A percentile compares a stretch with the other conserved stretches of the same genome.
These are phyloP conservation scores for Nymphalis c-album DNA, from an alignment of 2,888 invertebrate species.

Conservation along the genomic window DNA sequence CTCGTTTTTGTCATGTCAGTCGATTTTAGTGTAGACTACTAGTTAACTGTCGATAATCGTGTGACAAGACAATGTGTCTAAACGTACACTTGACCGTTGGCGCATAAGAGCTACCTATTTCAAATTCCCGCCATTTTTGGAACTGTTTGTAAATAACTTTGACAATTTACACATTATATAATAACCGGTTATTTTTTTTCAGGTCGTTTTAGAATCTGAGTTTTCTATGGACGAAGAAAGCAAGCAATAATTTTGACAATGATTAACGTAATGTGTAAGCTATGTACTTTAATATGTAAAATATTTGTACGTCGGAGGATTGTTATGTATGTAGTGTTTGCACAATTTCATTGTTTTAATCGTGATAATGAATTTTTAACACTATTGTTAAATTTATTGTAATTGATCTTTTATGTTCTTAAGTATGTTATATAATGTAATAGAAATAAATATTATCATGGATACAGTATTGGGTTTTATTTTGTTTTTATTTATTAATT, in stretches of 20 bases:
- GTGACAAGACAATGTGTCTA: too few species aligned
- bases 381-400: slow-evolving; percentile 10
- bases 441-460: slow-evolving; percentile 35
- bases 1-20: too few species aligned
- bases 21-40: too few species aligned
- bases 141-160: too few species aligned
- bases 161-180: too few species aligned
- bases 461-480: slow-evolving; percentile 25
- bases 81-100: too few species aligned
- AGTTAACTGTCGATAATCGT: too few species aligned
- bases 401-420: slow-evolving; percentile 23
- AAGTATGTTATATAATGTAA: slow-evolving; percentile 21
- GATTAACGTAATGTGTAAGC: slow-evolving; percentile 15
- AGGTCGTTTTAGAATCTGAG: slow-evolving; percentile 64
- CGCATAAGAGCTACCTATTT: too few species aligned
- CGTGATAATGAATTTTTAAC: background rate
- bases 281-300: background rate
- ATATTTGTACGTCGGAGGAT: background rate
- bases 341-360: slow-evolving; percentile 16
- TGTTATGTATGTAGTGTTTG: background rate
- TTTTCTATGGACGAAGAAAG: slow-evolving; percentile 59
- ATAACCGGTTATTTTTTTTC: slow-evolving; percentile 35
- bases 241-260: slow-evolving; percentile 25
- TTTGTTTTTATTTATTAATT: background rate
- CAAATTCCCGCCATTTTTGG: too few species aligned